Evolutionary conservation across 2,113 vertebrate genomes (phyloP), one percentile per base, ranked within the genome.

Genomic region (Aramus guarauna): DNA sequence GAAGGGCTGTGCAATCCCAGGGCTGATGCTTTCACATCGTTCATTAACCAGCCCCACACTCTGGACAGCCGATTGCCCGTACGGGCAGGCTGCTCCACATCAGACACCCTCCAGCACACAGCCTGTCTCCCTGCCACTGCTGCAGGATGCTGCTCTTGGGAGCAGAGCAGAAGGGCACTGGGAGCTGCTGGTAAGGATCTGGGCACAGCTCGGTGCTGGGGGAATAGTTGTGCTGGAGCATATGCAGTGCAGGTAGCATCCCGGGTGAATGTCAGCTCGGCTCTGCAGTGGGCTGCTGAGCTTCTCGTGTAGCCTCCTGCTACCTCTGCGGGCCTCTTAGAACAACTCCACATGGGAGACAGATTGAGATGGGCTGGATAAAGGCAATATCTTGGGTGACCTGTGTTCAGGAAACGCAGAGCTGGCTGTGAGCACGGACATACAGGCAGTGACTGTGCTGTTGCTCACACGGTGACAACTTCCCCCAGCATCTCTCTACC

Each of bases 31-130:
- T 73, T 30, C 83, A 34, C 55, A 30, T 20, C 12, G 2, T 14
- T 66, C 48, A 18, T 6, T 23, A 53, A 20, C 16, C 88, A 94
- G 50, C 52, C 56, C 37, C 5, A 0, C 2, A 1, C 45, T 37
- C 64, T 23, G 64, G 63, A n/a, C 63, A n/a, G 29, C 32, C 48
- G 55, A 12, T 19, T 19, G n/a, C 13, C 17, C 0, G 0, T 4
- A 23, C 22, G 29, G 23, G 56, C 32, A 74, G 63, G 26, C 43
- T 79, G 20, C 36, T 82, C 43, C 5, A 0, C 43, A 27, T 4
- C 23, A 34, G 21, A 27, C n/a, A 43, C 32, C 59, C 47, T 15
- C 43, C 11, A 15, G 11, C 13, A 36, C 2, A 9, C 56, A 36
- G 64, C 37, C 58, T 9, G 43, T 12, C 47, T 53, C 56, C 37